These are phyloP conservation scores for Athalia cordata DNA, from an alignment of 2,888 invertebrate genomes.

Conservation along the genomic window DNA sequence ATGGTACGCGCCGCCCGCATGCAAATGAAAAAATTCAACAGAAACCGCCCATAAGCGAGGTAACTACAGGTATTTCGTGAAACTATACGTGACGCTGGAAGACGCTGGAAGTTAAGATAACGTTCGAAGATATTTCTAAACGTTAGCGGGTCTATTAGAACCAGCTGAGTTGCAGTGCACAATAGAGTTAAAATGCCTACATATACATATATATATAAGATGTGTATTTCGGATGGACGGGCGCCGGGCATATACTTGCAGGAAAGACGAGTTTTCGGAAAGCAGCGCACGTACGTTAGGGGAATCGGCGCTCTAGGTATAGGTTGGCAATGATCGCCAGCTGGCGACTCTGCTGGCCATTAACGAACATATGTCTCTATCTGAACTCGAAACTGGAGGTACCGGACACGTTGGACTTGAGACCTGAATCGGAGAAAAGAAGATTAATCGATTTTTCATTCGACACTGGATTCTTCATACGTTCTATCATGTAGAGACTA, in stretches of 20 bases:
- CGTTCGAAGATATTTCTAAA: constrained; percentile 23
- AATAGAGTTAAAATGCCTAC: constrained; percentile 23
- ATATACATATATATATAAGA: neutral
- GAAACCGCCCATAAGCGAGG: neutral
- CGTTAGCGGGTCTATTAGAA: constrained; percentile 36
- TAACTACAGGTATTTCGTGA: neutral
- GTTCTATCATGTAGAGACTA: neutral
- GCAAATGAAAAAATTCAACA: neutral
- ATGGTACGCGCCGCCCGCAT: neutral
- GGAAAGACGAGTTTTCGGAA: constrained; percentile 62
- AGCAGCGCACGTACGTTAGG: constrained; percentile 68
- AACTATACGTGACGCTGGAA: constrained; percentile 6
- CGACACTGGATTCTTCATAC: constrained; percentile 43
- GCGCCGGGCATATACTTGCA: constrained; percentile 47
- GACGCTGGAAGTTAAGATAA: constrained; percentile 7
- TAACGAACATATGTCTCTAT: constrained; percentile 72
- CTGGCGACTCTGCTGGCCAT: constrained; percentile 70
- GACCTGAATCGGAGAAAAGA: constrained; percentile 51
- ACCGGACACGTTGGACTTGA: constrained; percentile 30
- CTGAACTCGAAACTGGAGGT: constrained; percentile 58
- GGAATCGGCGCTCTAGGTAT: constrained; percentile 62
- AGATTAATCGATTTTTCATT: constrained; percentile 60
- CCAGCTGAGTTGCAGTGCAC: constrained; percentile 24
- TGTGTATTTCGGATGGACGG: constrained; percentile 8
- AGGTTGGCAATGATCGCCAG: constrained; percentile 72